Percentiles rank a stretch among this genome's conserved stretches.
Evolutionary conservation across 1,140 invertebrate genomes (phyloP).

Genomic region (Drosophila takahashii): DNA sequence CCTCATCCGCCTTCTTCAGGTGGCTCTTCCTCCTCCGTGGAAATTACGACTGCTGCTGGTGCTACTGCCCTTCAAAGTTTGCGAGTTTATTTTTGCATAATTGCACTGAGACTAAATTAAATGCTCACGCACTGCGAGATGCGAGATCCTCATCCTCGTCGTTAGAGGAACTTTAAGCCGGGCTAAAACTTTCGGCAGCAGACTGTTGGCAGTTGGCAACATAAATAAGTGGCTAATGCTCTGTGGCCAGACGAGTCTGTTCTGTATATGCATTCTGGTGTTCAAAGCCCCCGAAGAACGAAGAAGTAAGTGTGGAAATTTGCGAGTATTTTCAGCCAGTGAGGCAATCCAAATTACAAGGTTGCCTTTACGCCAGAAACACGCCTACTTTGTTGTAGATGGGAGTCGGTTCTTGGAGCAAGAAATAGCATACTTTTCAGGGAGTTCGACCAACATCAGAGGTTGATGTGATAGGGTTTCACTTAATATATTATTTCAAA

Average conservation of each 20-base stretch:
- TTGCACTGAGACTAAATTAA: slow-evolving; percentile 76
- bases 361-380: slow-evolving; percentile 24
- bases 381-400: slow-evolving; percentile 21
- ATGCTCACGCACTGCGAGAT: slow-evolving; percentile 54
- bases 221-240: slow-evolving; percentile 51
- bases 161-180: slow-evolving; percentile 53
- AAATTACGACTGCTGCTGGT: slow-evolving; percentile 25
- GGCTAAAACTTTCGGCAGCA: slow-evolving; percentile 50
- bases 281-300: slow-evolving; percentile 10
- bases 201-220: slow-evolving; percentile 42
- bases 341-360: slow-evolving; percentile 18
- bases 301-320: slow-evolving; percentile 17
- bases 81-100: slow-evolving; percentile 76
- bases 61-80: slow-evolving; percentile 47
- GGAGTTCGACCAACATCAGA: neutral
- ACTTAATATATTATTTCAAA: too few relatives aligned
- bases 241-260: slow-evolving; percentile 36
- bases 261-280: slow-evolving; percentile 2
- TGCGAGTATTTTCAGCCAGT: slow-evolving; percentile 4
- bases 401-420: slow-evolving; percentile 14
- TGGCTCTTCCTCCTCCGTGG: slow-evolving; percentile 9
- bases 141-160: neutral
- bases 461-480: neutral
- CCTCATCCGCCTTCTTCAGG: slow-evolving; percentile 4
- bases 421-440: slow-evolving; percentile 24